phyloP scores from a whole-genome alignment of 2,113 vertebrate species.

The Herpailurus yagouaroundi region DNA sequence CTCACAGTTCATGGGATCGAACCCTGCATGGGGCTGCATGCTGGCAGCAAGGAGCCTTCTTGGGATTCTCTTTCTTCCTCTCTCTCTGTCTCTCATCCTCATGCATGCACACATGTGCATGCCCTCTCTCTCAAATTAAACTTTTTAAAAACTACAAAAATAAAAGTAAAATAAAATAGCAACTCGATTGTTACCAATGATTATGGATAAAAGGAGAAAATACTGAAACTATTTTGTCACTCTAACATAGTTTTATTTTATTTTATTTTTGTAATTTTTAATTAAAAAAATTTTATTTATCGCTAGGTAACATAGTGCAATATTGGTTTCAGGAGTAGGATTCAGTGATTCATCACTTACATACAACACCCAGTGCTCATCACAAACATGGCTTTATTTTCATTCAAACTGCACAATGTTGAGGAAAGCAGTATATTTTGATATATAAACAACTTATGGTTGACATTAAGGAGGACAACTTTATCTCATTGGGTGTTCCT shows the following conservation, averaged over 20 bases:
- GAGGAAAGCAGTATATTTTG: neutral
- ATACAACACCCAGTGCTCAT: no score
- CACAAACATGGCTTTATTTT: neutral
- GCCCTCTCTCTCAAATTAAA: neutral
- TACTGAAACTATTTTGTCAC: neutral
- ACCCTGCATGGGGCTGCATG: no score
- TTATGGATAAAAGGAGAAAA: conserved; percentile 16
- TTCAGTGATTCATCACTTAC: no score
- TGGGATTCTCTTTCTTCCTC: no score
- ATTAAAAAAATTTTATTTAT: no score
- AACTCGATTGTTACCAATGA: neutral
- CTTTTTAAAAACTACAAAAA: neutral
- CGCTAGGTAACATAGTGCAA: no score
- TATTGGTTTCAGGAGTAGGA: no score
- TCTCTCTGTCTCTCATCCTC: no score
- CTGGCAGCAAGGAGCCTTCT: no score
- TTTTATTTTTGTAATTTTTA: neutral
- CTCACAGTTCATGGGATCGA: no score
- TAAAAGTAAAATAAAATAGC: neutral
- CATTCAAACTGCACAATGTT: conserved; percentile 16
- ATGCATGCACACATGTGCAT: accelerated
- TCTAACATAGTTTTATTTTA: neutral
- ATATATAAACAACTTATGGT: neutral
- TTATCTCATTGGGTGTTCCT: neutral
- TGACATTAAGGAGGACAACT: neutral